These are phyloP conservation scores for Amblyjoppa proteus DNA, from an alignment of 2,888 invertebrate genomes.

Conservation along the genomic window DNA sequence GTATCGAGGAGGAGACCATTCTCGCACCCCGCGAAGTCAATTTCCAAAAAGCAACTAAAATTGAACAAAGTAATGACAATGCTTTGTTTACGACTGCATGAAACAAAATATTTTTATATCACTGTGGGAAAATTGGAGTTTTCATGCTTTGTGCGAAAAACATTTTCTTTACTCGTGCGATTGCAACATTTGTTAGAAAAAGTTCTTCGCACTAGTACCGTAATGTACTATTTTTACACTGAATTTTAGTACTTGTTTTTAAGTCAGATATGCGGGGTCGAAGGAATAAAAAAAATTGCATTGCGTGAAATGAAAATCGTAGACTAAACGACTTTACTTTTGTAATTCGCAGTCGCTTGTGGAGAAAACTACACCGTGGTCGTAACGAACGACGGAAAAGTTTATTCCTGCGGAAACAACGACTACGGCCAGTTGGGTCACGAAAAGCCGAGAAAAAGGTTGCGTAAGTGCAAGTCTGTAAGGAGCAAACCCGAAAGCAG, in stretches of 20 bases:
- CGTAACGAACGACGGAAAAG: constrained; percentile 91
- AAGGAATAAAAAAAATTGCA: no score
- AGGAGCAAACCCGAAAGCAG: background rate
- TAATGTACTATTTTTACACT: no score
- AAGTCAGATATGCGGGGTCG: no score
- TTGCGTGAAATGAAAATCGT: constrained; percentile 18
- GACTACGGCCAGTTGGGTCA: constrained; percentile 97
- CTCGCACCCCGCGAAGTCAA: constrained; percentile 85
- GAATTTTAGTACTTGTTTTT: no score
- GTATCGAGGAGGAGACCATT: constrained; percentile 90
- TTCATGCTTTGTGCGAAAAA: no score
- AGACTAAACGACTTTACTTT: constrained; percentile 47
- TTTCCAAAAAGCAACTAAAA: constrained; percentile 81
- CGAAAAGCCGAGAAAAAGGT: constrained; percentile 88
- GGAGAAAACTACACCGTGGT: constrained; percentile 94
- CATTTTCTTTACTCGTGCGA: no score
- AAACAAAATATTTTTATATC: background rate
- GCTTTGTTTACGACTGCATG: background rate
- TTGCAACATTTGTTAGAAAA: no score
- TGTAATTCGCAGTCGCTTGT: constrained; percentile 88
- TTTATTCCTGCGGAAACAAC: constrained; percentile 97
- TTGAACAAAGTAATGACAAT: constrained; percentile 82
- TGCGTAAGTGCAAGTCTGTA: constrained; percentile 87
- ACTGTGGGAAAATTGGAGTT: no score
- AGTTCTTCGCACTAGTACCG: no score